Evolutionary conservation across 53 echinoderm and acorn worm species (phyloP), one percentile per base, ranked within the genome.

Genomic region (Luidia sarsii): DNA sequence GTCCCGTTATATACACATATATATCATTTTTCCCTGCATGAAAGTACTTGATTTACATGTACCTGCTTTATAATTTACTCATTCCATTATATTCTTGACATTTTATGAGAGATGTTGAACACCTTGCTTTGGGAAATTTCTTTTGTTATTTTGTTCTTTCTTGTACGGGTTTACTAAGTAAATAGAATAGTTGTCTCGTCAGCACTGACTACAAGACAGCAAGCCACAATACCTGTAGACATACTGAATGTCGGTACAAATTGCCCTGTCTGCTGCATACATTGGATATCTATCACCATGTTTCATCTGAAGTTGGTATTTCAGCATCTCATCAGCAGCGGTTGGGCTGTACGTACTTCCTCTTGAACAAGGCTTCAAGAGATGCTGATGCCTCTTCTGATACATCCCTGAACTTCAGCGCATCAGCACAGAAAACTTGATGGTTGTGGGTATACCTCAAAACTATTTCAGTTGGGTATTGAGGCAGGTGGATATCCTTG

Each of bases 341-440:
- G 62, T 84, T 41, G 89, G 84, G 9, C 67, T 57, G 64, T 83
- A 60, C 38, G 64, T 83, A 60, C 38, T 79, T 75, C 27, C 67
- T 14, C 41, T 79, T 68, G 45, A 89, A 89, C 24, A 89, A 57
- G 2, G 18, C 55, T 19, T 41, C 33, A 3, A 89, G 71, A 33
- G 67, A 29, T 48, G 57, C 57, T 28, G 19, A 39, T 5, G 89
- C 51, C 62, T 84, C 80, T 15, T 84, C 70, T 7, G 84, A 84
- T 10, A 89, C 89, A 84, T 89, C 89, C 22, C 89, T 28, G 34
- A 46, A 64, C 25, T 84, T 89, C 22, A 89, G 79, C 2, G 84
- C 89, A 81, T 89, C 89, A 33, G 89, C 84, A 46, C 77, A 79
- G 33, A 57, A 31, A 5, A 89, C 70, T 46, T 36, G 48, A 39